phyloP scores from a whole-genome alignment of 2,888 invertebrate genomes.

The Hirtodrosophila cameraria region DNA sequence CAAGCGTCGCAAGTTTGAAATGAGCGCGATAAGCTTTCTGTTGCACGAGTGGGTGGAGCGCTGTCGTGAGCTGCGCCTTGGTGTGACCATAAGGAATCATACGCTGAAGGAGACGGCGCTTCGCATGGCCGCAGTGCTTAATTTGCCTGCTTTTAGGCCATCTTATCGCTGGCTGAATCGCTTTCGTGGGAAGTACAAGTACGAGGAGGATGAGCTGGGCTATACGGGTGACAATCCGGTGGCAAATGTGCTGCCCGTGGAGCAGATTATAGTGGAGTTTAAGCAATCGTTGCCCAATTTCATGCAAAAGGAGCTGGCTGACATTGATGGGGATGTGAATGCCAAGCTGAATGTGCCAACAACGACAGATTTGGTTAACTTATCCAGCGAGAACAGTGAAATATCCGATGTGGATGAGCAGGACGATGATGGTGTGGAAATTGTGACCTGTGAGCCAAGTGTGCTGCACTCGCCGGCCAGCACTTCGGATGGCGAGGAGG shows the following conservation, averaged over 20 bases:
- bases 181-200: conserved; percentile 81
- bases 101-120: conserved; percentile 79
- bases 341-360: conserved; percentile 12
- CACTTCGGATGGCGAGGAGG: conserved; percentile 46
- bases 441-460: conserved; percentile 60
- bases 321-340: conserved; percentile 58
- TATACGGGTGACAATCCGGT: conserved; percentile 57
- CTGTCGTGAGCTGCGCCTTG: conserved; percentile 75
- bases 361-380: conserved; percentile 36
- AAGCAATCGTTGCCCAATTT: conserved; percentile 81
- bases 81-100: conserved; percentile 75
- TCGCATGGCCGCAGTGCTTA: conserved; percentile 81
- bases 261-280: conserved; percentile 82
- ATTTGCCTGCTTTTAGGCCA: conserved; percentile 79
- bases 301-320: conserved; percentile 81
- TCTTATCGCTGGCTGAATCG: conserved; percentile 82
- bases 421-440: conserved; percentile 54
- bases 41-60: conserved; percentile 82
- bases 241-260: conserved; percentile 72
- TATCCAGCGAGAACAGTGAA: conserved; percentile 70
- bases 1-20: conserved; percentile 82
- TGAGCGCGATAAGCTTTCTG: conserved; percentile 82
- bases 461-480: conserved; percentile 51
- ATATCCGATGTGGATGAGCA: conserved; percentile 49
- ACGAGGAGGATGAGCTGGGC: conserved; percentile 76